A percentile compares a stretch with the other conserved stretches of the same genome.
phyloP scores from a whole-genome alignment of 2,113 vertebrate genomes.

The Calyptommatus sinebrachiatus region DNA sequence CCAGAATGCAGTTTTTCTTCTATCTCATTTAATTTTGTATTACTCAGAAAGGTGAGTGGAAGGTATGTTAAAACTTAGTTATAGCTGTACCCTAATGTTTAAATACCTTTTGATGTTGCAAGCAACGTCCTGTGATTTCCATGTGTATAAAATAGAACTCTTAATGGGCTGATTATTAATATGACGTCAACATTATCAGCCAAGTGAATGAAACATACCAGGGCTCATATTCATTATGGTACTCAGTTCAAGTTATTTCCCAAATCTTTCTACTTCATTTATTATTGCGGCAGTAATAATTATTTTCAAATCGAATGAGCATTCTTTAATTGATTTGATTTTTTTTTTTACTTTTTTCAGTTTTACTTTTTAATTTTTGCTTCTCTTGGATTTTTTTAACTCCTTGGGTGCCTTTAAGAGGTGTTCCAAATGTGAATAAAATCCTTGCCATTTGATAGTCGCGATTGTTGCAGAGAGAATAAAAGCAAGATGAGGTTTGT shows the following conservation, averaged over 20 bases:
- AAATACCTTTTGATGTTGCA: slow-evolving; percentile 28
- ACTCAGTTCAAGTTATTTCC: neutral
- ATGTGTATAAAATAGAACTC: neutral
- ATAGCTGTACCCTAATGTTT: slow-evolving; percentile 5
- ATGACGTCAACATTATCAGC: neutral
- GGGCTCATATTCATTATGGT: neutral
- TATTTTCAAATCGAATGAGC: neutral
- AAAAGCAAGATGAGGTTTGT: too few species aligned
- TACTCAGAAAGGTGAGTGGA: too few species aligned
- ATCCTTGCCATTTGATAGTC: too few species aligned
- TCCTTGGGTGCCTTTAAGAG: neutral
- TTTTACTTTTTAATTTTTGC: neutral
- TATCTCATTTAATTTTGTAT: too few species aligned
- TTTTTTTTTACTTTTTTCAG: neutral
- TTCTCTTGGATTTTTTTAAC: neutral
- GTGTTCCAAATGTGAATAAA: too few species aligned
- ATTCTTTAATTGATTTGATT: neutral
- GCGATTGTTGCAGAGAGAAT: too few species aligned
- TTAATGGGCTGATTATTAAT: neutral
- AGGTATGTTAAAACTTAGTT: slow-evolving; percentile 19
- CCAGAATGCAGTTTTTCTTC: too few species aligned
- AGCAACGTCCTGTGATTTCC: slow-evolving; percentile 3
- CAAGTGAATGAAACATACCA: neutral
- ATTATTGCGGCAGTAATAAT: neutral
- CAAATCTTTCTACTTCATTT: neutral